Conservation (phyloP, 2,113 vertebrate genomes). For the Larimichthys crocea region DNA sequence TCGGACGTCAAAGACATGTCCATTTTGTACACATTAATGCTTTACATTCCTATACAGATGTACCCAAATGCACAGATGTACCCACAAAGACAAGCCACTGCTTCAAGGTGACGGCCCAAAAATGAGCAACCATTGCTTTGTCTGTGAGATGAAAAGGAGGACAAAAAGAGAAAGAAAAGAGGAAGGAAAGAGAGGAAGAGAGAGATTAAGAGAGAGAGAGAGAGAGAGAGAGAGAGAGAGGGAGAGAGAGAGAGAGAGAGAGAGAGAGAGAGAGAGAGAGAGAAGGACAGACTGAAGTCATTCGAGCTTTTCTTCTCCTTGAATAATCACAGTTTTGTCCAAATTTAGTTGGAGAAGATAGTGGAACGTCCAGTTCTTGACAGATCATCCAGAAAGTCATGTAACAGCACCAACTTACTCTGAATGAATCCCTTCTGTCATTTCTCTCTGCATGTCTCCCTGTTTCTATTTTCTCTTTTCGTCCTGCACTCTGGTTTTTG, state of each 20-base stretch:
- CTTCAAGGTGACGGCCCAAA: conserved; percentile 72
- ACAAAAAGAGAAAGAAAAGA: conserved; percentile 51
- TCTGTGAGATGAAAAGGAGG: conserved; percentile 62
- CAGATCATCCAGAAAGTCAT: conserved; percentile 67
- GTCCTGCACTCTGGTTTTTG: not conserved
- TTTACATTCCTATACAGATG: not conserved
- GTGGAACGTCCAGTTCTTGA: conserved; percentile 75
- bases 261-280: conserved; percentile 13
- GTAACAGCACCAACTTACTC: conserved; percentile 52
- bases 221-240: conserved; percentile 23
- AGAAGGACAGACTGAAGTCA: conserved; percentile 73
- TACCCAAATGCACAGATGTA: not conserved
- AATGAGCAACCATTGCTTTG: conserved; percentile 44
- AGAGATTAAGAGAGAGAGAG: conserved; percentile 31
- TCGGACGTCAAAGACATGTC: not conserved
- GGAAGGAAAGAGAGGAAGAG: conserved; percentile 49
- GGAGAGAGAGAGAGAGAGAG: conserved; percentile 12
- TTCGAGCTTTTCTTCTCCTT: conserved; percentile 72
- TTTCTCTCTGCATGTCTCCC: not conserved
- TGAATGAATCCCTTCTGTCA: conserved; percentile 11
- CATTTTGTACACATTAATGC: not conserved
- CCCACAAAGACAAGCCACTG: conserved; percentile 13
- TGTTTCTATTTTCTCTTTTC: not conserved
- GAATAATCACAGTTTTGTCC: conserved; percentile 79
- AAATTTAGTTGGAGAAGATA: conserved; percentile 75